These are phyloP conservation scores for Pleuronectes platessa DNA, from an alignment of 2,113 vertebrate species.

Conservation along the genomic window DNA sequence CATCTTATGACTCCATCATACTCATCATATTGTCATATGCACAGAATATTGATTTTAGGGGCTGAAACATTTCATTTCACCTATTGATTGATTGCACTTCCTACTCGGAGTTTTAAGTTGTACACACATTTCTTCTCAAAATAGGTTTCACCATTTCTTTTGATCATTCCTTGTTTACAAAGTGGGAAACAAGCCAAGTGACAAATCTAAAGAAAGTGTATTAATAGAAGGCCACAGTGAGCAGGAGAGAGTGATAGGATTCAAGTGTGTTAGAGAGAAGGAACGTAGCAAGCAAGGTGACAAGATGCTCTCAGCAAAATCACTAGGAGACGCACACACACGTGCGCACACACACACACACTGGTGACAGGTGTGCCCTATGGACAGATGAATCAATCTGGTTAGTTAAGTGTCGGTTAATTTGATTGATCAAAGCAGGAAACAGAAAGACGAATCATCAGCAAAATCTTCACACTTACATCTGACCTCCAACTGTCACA, in stretches of 20 bases:
- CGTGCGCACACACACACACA: slow-evolving; percentile 2
- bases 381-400: slow-evolving; percentile 23
- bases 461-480: no score
- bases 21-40: no score
- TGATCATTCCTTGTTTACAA: neutral
- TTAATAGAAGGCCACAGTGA: neutral
- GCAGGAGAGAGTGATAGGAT: neutral
- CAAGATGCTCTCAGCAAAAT: slow-evolving; percentile 39
- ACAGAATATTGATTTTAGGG: no score
- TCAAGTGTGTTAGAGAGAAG: neutral
- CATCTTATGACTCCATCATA: no score
- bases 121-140: no score
- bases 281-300: neutral
- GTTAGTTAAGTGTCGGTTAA: slow-evolving; percentile 5
- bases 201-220: neutral
- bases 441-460: neutral
- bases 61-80: no score
- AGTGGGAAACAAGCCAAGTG: neutral
- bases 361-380: neutral
- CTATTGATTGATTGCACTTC: no score
- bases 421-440: slow-evolving; percentile 3
- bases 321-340: slow-evolving; percentile 6
- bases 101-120: no score
- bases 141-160: neutral
- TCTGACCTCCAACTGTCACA: no score